phyloP scores from a whole-genome alignment of 1,140 invertebrate species.

The Hycleus phaleratus region DNA sequence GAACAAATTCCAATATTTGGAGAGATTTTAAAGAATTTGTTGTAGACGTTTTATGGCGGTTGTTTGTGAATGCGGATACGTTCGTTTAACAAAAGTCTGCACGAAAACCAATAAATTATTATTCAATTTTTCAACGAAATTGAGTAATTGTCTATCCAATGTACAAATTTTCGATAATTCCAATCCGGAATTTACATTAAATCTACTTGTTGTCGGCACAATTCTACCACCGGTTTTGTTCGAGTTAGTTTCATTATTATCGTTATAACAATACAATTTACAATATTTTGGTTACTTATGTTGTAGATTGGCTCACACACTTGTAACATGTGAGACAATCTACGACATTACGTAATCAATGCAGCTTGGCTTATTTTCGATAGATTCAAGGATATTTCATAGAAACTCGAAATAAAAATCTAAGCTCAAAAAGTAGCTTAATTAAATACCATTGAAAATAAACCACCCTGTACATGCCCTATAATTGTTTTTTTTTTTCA shows the following conservation, averaged over 20 bases:
- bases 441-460: too few species aligned
- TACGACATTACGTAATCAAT: too few species aligned
- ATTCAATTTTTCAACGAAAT: slow-evolving; percentile 46
- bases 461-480: too few species aligned
- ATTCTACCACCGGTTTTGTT: slow-evolving; percentile 53
- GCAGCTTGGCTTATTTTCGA: too few species aligned
- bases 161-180: slow-evolving; percentile 43
- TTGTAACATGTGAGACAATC: too few species aligned
- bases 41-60: slow-evolving; percentile 51
- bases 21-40: slow-evolving; percentile 11
- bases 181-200: slow-evolving; percentile 32
- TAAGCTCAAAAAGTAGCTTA: too few species aligned
- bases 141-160: slow-evolving; percentile 52
- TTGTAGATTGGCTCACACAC: too few species aligned
- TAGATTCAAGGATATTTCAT: too few species aligned
- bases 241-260: slow-evolving; percentile 40
- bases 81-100: slow-evolving; percentile 49
- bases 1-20: slow-evolving; percentile 1
- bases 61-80: slow-evolving; percentile 56
- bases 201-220: slow-evolving; percentile 54
- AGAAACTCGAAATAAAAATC: too few species aligned
- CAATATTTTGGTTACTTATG: too few species aligned
- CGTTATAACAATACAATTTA: too few species aligned
- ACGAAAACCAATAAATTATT: slow-evolving; percentile 44
- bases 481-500: slow-evolving; percentile 4